These are phyloP conservation scores for Pyxicephalus adspersus DNA, from an alignment of 2,113 vertebrate species.

Conservation along the genomic window DNA sequence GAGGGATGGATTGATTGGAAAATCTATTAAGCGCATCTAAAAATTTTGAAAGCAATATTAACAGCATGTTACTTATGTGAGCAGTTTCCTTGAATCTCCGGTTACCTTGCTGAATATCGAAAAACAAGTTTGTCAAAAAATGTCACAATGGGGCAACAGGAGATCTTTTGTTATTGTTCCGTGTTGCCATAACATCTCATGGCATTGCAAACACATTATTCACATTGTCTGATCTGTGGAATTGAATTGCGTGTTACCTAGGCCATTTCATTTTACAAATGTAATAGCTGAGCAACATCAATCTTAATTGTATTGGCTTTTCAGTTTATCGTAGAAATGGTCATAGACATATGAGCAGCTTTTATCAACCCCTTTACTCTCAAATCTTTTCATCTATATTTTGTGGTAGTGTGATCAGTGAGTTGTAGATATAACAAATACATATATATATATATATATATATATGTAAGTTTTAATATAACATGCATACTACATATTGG, in stretches of 20 bases:
- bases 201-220: constrained; percentile 28
- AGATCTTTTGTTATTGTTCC: constrained; percentile 17
- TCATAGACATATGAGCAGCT: too few species aligned
- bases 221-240: constrained; percentile 25
- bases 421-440: too few species aligned
- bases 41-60: constrained; percentile 46
- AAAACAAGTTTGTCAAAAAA: constrained; percentile 43
- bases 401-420: too few species aligned
- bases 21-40: constrained; percentile 34
- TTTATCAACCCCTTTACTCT: too few species aligned
- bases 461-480: too few species aligned
- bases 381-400: too few species aligned
- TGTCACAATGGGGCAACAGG: background rate
- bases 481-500: too few species aligned
- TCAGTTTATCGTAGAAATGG: too few species aligned
- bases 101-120: constrained; percentile 6
- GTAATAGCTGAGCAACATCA: background rate
- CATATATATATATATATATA: too few species aligned
- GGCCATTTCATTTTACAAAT: background rate
- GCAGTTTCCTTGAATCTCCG: constrained; percentile 14
- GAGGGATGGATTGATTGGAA: constrained; percentile 29
- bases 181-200: constrained; percentile 15
- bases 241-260: constrained; percentile 2
- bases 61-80: constrained; percentile 19
- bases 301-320: background rate